Evolutionary conservation across 2,113 vertebrate species (phyloP).

Genomic region (Erythrocercus mccallii): DNA sequence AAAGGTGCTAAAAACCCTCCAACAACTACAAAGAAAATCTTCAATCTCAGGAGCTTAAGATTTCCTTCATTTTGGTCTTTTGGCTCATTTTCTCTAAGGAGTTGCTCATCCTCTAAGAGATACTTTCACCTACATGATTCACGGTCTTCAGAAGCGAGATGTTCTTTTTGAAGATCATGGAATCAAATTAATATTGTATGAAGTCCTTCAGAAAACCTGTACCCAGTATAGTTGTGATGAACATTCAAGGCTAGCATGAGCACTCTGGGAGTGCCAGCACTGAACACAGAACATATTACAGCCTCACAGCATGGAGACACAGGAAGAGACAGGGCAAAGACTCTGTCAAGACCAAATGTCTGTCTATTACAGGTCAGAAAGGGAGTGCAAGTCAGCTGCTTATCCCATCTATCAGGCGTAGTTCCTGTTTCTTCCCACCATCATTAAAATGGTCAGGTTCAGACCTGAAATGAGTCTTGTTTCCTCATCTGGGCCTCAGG

Average conservation of each 20-base stretch:
- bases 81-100: neutral
- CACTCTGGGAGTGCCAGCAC: neutral
- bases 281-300: neutral
- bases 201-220: neutral
- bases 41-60: neutral
- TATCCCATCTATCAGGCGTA: neutral
- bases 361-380: neutral
- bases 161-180: neutral
- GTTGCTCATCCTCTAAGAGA: neutral
- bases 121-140: neutral
- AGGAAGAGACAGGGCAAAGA: neutral
- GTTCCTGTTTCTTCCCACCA: neutral
- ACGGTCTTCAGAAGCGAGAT: rapidly evolving
- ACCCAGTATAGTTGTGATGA: neutral
- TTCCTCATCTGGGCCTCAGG: neutral
- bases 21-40: neutral
- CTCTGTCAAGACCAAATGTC: neutral
- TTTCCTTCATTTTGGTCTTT: neutral
- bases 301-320: neutral
- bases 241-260: neutral
- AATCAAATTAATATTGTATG: neutral
- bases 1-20: neutral
- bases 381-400: neutral
- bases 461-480: neutral
- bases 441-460: neutral